Base-by-base conservation (phyloP, 2,888 invertebrate genomes). In the Dolomedes plantarius region DNA sequence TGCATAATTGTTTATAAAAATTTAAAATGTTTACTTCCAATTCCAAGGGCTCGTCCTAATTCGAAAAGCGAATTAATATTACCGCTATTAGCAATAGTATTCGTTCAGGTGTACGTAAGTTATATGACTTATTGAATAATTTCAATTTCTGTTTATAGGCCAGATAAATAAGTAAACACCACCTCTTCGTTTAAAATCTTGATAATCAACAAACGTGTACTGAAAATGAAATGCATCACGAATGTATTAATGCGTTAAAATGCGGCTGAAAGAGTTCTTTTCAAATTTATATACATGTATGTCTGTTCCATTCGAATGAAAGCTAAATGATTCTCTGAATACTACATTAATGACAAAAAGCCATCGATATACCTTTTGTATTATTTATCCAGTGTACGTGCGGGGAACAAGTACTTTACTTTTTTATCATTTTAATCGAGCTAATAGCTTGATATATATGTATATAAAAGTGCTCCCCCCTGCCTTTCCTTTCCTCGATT, bases 361-460 rank as follows among this genome's bases (percentile, higher is more conserved):
- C 41, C 28, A 77, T 77, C 76, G 50, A 83, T 83, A 71, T 32
- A 36, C 76, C 67, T 77, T 77, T 68, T 73, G 72, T 77, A 77
- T 83, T 83, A 83, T 85, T 85, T 85, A 77, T 73, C 64, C 29
- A 67, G 36, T n/a, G 46, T 39, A 56, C 81, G 76, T 76, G 82
- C 56, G 56, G 19, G 19, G 19, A 23, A 56, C 56, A 56, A 23
- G 56, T 56, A 56, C 16, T 56, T 56, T 56, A 1, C 23, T 23
- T 23, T 56, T 56, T 56, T 56, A 32, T 68, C 67, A 65, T 36
- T 83, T 83, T 73, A 85, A 85, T 85, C 77, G 83, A 72, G 67
- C 77, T 85, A 85, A 85, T 85, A 76, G 83, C 83, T 78, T 62
- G 77, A 85, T 73, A 74, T 67, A 50, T 62, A 69, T n/a, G n/a